phyloP scores from a whole-genome alignment of 1,140 invertebrate genomes.

The Pomacea maculata region DNA sequence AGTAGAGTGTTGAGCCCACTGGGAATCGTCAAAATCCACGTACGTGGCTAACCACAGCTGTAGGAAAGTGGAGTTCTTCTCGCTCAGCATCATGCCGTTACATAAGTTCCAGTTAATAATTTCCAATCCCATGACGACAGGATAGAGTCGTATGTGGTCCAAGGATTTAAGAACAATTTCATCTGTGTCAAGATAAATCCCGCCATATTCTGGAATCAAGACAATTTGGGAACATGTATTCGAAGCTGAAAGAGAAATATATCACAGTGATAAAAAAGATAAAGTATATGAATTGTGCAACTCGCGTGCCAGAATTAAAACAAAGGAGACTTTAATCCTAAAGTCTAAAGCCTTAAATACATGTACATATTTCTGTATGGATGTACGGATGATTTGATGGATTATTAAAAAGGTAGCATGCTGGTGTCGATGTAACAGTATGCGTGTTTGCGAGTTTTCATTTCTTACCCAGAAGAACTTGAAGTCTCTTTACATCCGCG shows the following conservation, averaged over 20 bases:
- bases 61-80: neutral
- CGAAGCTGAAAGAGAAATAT: no score
- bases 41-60: neutral
- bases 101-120: neutral
- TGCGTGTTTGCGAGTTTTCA: no score
- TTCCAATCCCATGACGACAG: neutral
- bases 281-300: no score
- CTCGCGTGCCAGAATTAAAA: no score
- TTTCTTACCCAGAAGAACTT: slow-evolving; percentile 31
- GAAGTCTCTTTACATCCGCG: slow-evolving; percentile 35
- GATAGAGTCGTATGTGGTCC: neutral
- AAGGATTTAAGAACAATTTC: neutral
- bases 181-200: slow-evolving; percentile 7
- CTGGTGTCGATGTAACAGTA: no score
- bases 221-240: no score
- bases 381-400: no score
- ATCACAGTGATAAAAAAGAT: no score
- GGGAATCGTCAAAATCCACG: neutral
- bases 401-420: no score
- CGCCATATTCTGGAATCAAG: neutral
- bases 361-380: no score
- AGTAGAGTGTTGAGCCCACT: neutral
- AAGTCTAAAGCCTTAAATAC: no score
- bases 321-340: no score
- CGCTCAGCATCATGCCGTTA: neutral